Evolutionary conservation across 2,888 invertebrate genomes (phyloP), one percentile per base, ranked within the genome.

Genomic region (Acrobasis repandana): DNA sequence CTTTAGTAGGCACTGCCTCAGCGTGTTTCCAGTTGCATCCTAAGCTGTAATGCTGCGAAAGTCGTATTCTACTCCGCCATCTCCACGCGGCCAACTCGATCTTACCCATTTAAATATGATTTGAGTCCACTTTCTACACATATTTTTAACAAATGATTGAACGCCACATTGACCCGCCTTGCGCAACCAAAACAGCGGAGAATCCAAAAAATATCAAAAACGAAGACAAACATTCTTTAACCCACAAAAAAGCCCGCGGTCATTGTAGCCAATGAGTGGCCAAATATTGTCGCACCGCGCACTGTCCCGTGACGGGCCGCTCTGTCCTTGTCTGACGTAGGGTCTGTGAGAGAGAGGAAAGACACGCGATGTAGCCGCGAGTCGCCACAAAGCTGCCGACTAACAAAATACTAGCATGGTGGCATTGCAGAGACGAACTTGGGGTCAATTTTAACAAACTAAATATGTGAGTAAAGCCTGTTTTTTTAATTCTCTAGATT

Each of bases 401-500:
- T 85, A 85, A 87, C 85, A 88, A 85, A 90, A 90, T 85, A 90
- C 90, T 89, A 74, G 78, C 90, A 89, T 85, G 90, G 90, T 90
- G 90, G 90, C 84, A 90, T 89, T 87, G 47, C 90, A 90, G 90
- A 70, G 80, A 61, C 64, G 85, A 65, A 86, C 11, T 80, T 8
- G 9, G 63, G n/a, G 10, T n/a, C 15, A 18, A 52, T n/a, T n/a
- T n/a, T n/a, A n/a, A n/a, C n/a, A n/a, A n/a, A n/a, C n/a, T n/a
- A n/a, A n/a, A n/a, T n/a, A n/a, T n/a, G n/a, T n/a, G n/a, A 20
- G 4, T 20, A 3, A 20, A 20, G 2, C 2, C 4, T 20, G 2
- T 20, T 20, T 20, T 20, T 20, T 20, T 20, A 20, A 20, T 20
- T 20, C 2, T 20, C 2, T 4, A 20, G 20, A 20, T 20, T 4